Conservation (phyloP, 2,797 vertebrate genomes). For the Premnoplex brunnescens region DNA sequence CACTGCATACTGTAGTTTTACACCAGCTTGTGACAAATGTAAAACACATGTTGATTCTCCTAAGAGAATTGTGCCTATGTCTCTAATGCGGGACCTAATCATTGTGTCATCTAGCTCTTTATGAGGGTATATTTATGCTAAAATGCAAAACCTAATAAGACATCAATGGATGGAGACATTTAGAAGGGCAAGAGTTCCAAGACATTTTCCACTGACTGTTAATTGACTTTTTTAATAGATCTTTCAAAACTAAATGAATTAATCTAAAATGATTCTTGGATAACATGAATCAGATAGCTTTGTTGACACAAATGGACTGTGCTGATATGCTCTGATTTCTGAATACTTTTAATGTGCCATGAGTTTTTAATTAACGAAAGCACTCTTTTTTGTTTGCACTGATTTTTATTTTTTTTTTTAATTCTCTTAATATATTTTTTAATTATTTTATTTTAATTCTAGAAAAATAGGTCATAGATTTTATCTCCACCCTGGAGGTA, state of each 20-base stretch:
- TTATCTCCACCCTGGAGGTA: background rate
- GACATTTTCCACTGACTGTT: background rate
- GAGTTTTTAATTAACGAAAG: background rate
- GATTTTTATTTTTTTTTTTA: background rate
- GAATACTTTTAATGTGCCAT: background rate
- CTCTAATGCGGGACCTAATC: background rate
- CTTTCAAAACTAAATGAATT: background rate
- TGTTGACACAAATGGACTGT: background rate
- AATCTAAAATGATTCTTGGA: background rate
- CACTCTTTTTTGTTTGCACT: background rate
- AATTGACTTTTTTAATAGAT: background rate
- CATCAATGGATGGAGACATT: background rate
- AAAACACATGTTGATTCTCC: background rate
- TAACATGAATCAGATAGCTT: background rate
- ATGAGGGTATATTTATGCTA: background rate
- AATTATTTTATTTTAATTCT: background rate
- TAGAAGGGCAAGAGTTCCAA: background rate
- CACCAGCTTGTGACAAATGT: background rate
- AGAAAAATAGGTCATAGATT: background rate
- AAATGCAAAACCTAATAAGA: background rate
- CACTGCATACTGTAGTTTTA: background rate
- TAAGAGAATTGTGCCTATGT: background rate
- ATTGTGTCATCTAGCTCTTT: background rate
- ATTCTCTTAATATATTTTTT: background rate
- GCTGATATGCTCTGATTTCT: background rate